phyloP scores from a whole-genome alignment of 2,888 invertebrate species.

The Lasius platythorax region DNA sequence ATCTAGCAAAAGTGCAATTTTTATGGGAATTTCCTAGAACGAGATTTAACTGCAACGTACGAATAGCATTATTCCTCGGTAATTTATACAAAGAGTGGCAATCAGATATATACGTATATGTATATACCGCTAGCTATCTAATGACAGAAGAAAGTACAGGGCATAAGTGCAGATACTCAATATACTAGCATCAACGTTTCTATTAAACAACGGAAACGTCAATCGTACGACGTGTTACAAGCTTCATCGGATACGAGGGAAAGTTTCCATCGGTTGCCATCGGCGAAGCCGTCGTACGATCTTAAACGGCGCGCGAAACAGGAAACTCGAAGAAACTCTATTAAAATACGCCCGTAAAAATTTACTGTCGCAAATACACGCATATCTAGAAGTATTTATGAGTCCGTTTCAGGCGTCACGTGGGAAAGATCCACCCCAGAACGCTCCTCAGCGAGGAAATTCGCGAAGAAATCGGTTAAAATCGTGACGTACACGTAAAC shows the following conservation, averaged over 20 bases:
- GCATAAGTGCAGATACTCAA: constrained; percentile 43
- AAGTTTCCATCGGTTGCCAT: constrained; percentile 63
- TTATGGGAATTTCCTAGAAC: neutral
- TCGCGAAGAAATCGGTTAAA: constrained; percentile 39
- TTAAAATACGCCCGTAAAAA: neutral
- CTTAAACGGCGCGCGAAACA: neutral
- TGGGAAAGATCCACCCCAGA: neutral
- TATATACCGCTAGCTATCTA: constrained; percentile 42
- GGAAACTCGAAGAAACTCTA: neutral
- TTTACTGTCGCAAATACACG: neutral
- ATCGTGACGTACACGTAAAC: constrained; percentile 31
- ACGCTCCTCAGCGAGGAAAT: neutral
- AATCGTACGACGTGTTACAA: constrained; percentile 63
- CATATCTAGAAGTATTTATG: neutral
- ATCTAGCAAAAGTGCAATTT: neutral
- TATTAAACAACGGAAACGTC: constrained; percentile 75
- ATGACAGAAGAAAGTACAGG: constrained; percentile 65
- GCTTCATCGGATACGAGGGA: constrained; percentile 69
- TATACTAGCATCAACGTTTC: constrained; percentile 60
- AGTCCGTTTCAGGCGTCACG: neutral
- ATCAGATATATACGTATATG: neutral
- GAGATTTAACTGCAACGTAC: neutral
- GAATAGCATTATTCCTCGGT: neutral
- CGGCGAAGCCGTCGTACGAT: constrained; percentile 39
- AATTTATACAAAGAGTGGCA: neutral